Conservation (phyloP, 2,888 invertebrate species). For the Furcula furcula region DNA sequence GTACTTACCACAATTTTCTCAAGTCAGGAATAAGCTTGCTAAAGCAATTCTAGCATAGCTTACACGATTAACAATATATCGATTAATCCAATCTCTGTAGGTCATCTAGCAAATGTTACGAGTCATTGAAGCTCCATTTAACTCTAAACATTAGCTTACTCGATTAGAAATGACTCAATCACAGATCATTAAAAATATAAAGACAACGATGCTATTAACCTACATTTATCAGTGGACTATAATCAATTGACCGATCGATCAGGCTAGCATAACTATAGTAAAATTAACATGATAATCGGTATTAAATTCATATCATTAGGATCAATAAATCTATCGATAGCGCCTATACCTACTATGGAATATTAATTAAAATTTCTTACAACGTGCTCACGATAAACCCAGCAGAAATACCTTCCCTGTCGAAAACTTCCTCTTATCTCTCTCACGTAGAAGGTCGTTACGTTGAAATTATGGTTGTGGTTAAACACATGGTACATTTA, state of each 20-base stretch:
- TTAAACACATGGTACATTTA: conserved; percentile 80
- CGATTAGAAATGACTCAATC: conserved; percentile 30
- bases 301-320: no score
- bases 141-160: conserved; percentile 19
- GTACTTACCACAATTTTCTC: no score
- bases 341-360: conserved; percentile 38
- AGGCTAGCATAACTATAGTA: no score
- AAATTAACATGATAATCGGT: not conserved
- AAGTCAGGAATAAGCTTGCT: not conserved
- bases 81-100: not conserved
- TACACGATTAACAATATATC: no score
- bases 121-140: conserved; percentile 23
- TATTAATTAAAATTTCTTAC: conserved; percentile 76
- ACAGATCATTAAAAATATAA: conserved; percentile 44
- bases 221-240: conserved; percentile 43
- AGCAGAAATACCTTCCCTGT: conserved; percentile 52
- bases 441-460: conserved; percentile 77
- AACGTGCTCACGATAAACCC: conserved; percentile 75
- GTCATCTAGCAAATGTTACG: not conserved
- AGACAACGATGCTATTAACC: conserved; percentile 49
- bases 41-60: no score
- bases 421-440: conserved; percentile 79
- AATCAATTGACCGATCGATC: conserved; percentile 5
- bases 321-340: no score
- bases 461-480: conserved; percentile 72